Base-by-base conservation (phyloP, 1,140 invertebrate genomes). In the Bemisia tabaci region DNA sequence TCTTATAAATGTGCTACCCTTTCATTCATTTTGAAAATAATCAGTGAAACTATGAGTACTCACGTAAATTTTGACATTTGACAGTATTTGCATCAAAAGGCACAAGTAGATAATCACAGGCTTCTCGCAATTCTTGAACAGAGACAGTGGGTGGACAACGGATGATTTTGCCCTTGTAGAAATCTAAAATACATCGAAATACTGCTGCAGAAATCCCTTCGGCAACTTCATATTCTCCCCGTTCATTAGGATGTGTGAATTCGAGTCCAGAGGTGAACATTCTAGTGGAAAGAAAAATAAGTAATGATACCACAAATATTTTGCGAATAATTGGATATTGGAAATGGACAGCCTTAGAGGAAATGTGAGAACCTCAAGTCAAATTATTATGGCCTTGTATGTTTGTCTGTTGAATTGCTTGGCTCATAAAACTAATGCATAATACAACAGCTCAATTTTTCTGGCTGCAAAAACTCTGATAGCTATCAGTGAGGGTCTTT, bases 171-270 rank as follows among this genome's bases (percentile, higher is more conserved):
- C 87, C 86, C 69, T 93, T 90, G 77, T 98, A 99, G 79, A 90
- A 99, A 70, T 98, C 97, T 72, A 99, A 79, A 73, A 99, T 95
- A 0, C 94, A 90, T 60, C 95, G 82, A 75, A 99, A 99, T 1
- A 98, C 69, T 26, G 68, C 59, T 0, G 96, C 91, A 0, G 95
- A 94, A 69, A 99, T 94, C 0, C 97, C 97, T 69, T 99, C 96
- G n/a, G 95, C 95, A 24, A 99, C 91, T 74, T 98, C 93, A 78
- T 91, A 98, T 78, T 99, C 97, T 1, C 97, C 95, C 12, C 92
- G 80, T 70, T 97, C 94, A 78, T 98, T 99, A 1, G 94, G 87
- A 74, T 94, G 88, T 0, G 91, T 91, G 75, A 94, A 94, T 71
- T 97, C 94, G 63, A 96, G 82, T 60, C 92, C 91, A 22, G 93